A percentile compares a stretch with the other conserved stretches of the same genome.
Conservation (phyloP, 2,113 vertebrate species). For the Platycercus adscitus region DNA sequence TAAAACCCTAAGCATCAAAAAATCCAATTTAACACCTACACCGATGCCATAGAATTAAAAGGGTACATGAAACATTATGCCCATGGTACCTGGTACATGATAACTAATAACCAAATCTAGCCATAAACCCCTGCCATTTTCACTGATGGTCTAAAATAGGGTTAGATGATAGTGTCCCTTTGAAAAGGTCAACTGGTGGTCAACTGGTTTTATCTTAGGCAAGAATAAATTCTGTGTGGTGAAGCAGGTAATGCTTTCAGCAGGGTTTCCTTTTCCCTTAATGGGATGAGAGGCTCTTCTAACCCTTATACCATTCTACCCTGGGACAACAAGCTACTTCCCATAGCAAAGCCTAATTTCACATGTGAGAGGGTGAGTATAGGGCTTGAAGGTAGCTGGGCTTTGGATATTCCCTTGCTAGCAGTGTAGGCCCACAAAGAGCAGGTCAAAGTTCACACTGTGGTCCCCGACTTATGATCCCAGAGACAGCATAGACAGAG, state of each 20-base stretch:
- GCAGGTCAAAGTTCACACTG: neutral
- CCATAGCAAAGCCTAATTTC: neutral
- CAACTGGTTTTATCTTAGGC: neutral
- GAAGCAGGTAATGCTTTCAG: neutral
- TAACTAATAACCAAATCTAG: neutral
- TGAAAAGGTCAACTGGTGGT: neutral
- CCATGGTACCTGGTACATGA: neutral
- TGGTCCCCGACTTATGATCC: neutral
- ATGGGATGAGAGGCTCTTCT: neutral
- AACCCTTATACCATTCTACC: neutral
- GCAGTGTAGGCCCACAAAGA: neutral
- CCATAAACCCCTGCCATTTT: neutral
- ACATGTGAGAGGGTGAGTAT: neutral
- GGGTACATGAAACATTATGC: neutral
- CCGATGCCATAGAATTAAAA: neutral
- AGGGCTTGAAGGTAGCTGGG: neutral
- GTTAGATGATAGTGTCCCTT: neutral
- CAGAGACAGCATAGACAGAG: neutral
- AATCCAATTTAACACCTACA: neutral
- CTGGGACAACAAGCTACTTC: neutral
- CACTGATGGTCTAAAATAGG: neutral
- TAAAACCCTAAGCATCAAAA: neutral
- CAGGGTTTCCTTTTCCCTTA: neutral
- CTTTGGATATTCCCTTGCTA: neutral
- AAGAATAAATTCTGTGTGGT: neutral